phyloP scores from a whole-genome alignment of 1,140 invertebrate species.

The Saccostrea cuccullata region DNA sequence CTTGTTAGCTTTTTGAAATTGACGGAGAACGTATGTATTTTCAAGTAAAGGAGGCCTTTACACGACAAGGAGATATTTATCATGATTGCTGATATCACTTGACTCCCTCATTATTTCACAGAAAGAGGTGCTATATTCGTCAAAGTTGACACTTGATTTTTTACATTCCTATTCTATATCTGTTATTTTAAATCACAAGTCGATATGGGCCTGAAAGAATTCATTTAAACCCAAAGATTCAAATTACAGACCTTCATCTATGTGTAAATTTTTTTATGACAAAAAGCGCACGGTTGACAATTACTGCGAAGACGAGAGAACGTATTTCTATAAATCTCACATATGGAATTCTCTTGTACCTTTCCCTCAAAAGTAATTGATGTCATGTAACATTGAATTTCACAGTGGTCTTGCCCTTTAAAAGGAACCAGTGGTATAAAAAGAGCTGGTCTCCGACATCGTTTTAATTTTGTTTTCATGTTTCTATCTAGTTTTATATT shows the following conservation, averaged over 20 bases:
- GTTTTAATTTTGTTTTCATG: conserved; percentile 31
- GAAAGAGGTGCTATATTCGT: background rate
- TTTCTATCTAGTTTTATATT: background rate
- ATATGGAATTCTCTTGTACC: conserved; percentile 19
- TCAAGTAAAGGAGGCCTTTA: background rate
- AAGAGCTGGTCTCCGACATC: conserved; percentile 4
- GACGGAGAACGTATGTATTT: background rate
- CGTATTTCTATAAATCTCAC: background rate
- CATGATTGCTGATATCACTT: background rate
- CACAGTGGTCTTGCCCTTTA: background rate
- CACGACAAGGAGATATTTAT: background rate
- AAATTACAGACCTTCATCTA: background rate
- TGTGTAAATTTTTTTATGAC: background rate
- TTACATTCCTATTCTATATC: background rate
- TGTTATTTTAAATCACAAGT: background rate
- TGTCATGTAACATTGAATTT: background rate
- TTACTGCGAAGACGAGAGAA: background rate
- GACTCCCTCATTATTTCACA: background rate
- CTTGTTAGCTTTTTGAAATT: background rate
- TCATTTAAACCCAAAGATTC: background rate
- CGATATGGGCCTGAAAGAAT: conserved; percentile 4
- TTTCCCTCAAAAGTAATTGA: background rate
- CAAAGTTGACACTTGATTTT: background rate
- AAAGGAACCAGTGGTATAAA: background rate
- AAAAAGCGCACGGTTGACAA: background rate